Conservation (phyloP, 2,113 vertebrate species). For the Cottus gobio region DNA sequence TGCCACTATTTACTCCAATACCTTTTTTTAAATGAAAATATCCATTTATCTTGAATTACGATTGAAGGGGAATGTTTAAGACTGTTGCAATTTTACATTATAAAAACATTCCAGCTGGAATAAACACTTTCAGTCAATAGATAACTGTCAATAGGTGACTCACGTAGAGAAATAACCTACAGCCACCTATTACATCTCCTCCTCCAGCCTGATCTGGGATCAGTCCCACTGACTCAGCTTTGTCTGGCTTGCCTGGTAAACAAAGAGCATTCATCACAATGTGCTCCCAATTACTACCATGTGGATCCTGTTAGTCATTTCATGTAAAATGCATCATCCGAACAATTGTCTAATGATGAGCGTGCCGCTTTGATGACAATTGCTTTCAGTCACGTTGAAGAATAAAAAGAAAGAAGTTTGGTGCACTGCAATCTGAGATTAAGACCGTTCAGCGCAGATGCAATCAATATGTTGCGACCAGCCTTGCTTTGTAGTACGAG, state of each 20-base stretch:
- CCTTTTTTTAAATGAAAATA: too few relatives aligned
- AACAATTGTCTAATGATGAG: conserved; percentile 54
- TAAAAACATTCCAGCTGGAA: conserved; percentile 11
- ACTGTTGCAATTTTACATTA: too few relatives aligned
- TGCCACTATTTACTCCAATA: too few relatives aligned
- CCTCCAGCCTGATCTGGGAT: conserved; percentile 12
- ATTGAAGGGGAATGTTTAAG: too few relatives aligned
- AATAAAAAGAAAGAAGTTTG: conserved; percentile 35
- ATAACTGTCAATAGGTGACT: conserved; percentile 14
- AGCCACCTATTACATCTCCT: conserved; percentile 26
- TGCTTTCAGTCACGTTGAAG: conserved; percentile 43
- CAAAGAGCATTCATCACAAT: conserved; percentile 54
- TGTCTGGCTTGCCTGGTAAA: conserved; percentile 36
- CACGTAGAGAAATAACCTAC: conserved; percentile 18
- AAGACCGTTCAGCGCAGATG: conserved; percentile 62
- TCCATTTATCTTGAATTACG: too few relatives aligned
- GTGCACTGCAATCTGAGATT: conserved; percentile 63
- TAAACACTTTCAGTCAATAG: conserved; percentile 3
- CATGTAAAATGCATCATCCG: conserved; percentile 40
- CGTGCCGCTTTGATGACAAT: conserved; percentile 52
- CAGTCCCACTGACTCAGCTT: conserved; percentile 29
- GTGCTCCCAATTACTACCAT: conserved; percentile 61
- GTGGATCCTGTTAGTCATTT: conserved; percentile 53
- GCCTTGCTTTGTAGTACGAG: conserved; percentile 68
- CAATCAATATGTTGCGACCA: conserved; percentile 76